phyloP scores from a whole-genome alignment of 2,113 vertebrate genomes.

The Perognathus longimembris region DNA sequence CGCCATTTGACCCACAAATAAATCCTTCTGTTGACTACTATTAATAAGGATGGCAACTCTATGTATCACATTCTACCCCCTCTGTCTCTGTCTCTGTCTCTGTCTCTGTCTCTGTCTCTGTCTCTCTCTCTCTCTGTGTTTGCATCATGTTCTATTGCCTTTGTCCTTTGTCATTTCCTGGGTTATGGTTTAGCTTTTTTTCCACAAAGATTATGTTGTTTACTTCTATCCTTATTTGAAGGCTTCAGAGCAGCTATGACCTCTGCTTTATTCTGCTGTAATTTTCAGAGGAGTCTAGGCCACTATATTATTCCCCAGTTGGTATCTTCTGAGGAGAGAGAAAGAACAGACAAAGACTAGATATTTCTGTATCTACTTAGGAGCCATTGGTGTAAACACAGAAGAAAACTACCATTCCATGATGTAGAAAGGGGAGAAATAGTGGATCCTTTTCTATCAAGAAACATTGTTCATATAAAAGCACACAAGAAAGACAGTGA shows the following conservation, averaged over 20 bases:
- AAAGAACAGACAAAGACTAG: not conserved
- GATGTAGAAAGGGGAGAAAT: not conserved
- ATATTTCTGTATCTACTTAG: not conserved
- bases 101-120: no score
- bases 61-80: not conserved
- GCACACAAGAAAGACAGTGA: not conserved
- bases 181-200: not conserved
- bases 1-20: not conserved
- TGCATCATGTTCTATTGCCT: not conserved
- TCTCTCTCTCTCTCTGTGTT: no score
- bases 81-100: no score
- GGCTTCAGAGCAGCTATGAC: not conserved
- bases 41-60: not conserved
- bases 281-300: no score
- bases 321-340: not conserved
- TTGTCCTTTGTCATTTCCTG: not conserved
- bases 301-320: not conserved
- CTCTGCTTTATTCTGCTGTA: not conserved
- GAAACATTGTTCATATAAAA: not conserved
- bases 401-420: not conserved
- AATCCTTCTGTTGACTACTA: not conserved
- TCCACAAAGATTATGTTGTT: not conserved
- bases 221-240: not conserved
- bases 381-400: not conserved
- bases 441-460: not conserved